A percentile compares a stretch with the other conserved stretches of the same genome.
phyloP scores from a whole-genome alignment of 1,140 invertebrate species.

The Drosophila nannoptera region DNA sequence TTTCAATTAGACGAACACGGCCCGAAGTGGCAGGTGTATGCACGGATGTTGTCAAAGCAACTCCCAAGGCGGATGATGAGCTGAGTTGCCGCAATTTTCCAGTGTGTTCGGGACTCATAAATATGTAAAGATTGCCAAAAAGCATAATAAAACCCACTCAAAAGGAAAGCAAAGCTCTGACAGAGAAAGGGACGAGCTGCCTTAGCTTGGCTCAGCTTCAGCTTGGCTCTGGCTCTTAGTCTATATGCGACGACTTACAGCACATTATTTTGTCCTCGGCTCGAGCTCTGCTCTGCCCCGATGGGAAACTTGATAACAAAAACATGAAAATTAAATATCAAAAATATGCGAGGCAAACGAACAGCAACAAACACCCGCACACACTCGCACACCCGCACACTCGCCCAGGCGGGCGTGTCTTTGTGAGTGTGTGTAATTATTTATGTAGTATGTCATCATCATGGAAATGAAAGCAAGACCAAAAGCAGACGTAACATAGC shows the following conservation, averaged over 20 bases:
- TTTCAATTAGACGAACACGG: slow-evolving; percentile 65
- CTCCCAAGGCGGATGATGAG: neutral
- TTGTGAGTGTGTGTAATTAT: slow-evolving; percentile 69
- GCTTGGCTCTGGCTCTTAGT: neutral
- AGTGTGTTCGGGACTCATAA: slow-evolving; percentile 28
- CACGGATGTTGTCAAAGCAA: no score
- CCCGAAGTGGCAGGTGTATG: no score
- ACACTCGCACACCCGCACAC: no score
- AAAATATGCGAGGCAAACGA: slow-evolving; percentile 54
- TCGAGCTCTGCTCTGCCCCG: neutral
- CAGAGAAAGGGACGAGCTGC: slow-evolving; percentile 11
- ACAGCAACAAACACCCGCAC: slow-evolving; percentile 5
- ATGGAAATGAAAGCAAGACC: slow-evolving; percentile 67
- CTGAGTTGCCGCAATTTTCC: slow-evolving; percentile 8
- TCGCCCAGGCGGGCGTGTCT: neutral
- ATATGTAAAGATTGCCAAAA: slow-evolving; percentile 41
- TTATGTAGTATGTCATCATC: slow-evolving; percentile 66
- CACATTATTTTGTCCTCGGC: neutral
- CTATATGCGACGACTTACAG: slow-evolving; percentile 4
- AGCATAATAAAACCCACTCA: slow-evolving; percentile 43
- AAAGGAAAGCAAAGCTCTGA: slow-evolving; percentile 32
- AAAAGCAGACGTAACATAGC: no score
- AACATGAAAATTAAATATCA: slow-evolving; percentile 71
- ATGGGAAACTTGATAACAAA: slow-evolving; percentile 36
- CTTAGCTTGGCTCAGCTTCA: neutral